These are phyloP conservation scores for Amniataba percoides DNA, from an alignment of 2,797 vertebrate species.

Conservation along the genomic window DNA sequence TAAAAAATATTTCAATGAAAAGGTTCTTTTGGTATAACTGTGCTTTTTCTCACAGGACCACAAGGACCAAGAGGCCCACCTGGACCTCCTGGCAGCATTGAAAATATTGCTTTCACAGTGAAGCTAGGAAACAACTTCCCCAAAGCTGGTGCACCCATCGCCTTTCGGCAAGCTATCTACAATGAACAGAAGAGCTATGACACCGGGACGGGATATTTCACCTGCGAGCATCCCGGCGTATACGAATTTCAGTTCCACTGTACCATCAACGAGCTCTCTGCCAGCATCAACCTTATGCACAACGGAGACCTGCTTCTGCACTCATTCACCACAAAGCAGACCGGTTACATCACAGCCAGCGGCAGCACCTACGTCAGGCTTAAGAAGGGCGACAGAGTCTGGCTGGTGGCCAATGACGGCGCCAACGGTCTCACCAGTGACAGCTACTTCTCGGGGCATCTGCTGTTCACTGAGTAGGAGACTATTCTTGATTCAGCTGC, in stretches of 20 bases:
- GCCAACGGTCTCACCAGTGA: slow-evolving; percentile 53
- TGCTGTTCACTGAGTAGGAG: slow-evolving; percentile 67
- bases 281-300: slow-evolving; percentile 51
- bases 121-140: slow-evolving; percentile 37
- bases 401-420: slow-evolving; percentile 24
- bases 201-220: slow-evolving; percentile 61
- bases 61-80: slow-evolving; percentile 12
- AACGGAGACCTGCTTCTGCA: slow-evolving; percentile 54
- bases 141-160: slow-evolving; percentile 15
- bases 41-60: slow-evolving; percentile 11
- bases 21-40: slow-evolving; percentile 1
- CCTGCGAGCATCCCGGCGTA: slow-evolving; percentile 64
- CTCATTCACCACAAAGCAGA: slow-evolving; percentile 65
- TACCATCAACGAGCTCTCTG: slow-evolving; percentile 5
- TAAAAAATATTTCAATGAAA: background rate
- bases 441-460: slow-evolving; percentile 72
- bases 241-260: slow-evolving; percentile 78
- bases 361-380: slow-evolving; percentile 64
- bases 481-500: background rate
- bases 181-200: slow-evolving; percentile 71
- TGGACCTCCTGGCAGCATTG: background rate
- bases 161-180: slow-evolving; percentile 69
- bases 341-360: slow-evolving; percentile 34
- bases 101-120: slow-evolving; percentile 57
- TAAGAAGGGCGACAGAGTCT: slow-evolving; percentile 50